phyloP scores from a whole-genome alignment of 37 sponge, comb jelly and placozoan species.

The Eunapius fragilis region DNA sequence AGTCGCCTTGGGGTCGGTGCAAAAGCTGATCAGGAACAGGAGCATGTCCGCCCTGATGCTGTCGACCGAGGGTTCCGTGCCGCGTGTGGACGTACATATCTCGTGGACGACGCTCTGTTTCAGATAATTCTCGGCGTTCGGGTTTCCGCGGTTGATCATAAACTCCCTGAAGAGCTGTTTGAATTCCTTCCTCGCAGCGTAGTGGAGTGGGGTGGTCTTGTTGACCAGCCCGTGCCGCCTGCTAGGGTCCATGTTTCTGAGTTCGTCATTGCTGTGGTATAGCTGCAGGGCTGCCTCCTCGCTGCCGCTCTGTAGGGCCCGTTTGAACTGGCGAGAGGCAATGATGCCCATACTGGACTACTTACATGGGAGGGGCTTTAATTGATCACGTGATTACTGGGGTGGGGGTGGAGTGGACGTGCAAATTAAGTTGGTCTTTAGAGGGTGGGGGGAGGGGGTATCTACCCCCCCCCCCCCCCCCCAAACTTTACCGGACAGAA shows the following conservation, averaged over 20 bases:
- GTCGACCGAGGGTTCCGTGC: neutral
- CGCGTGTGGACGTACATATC: slow-evolving; percentile 10
- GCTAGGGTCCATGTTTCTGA: slow-evolving; percentile 12
- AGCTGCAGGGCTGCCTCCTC: slow-evolving; percentile 22
- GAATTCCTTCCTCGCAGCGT: slow-evolving; percentile 19
- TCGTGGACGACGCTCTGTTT: slow-evolving; percentile 10
- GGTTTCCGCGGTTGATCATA: slow-evolving; percentile 20
- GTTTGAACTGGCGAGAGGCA: slow-evolving; percentile 10
- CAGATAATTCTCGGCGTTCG: slow-evolving; percentile 1
- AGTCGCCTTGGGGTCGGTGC: slow-evolving; percentile 1
- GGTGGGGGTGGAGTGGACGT: too few species aligned
- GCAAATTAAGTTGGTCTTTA: too few species aligned
- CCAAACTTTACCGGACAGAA: too few species aligned
- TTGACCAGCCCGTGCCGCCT: neutral
- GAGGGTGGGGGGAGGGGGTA: too few species aligned
- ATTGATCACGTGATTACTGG: too few species aligned
- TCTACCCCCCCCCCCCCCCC: too few species aligned
- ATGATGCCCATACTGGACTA: slow-evolving; percentile 3
- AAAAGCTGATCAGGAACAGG: slow-evolving; percentile 14
- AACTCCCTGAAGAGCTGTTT: slow-evolving; percentile 16
- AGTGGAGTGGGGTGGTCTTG: slow-evolving; percentile 25
- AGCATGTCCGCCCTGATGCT: slow-evolving; percentile 27
- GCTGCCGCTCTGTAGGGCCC: slow-evolving; percentile 7
- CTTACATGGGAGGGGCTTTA: too few species aligned
- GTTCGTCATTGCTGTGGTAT: slow-evolving; percentile 11